These are phyloP conservation scores for Eupeodes latifasciatus DNA, from an alignment of 2,888 invertebrate species.

Conservation along the genomic window DNA sequence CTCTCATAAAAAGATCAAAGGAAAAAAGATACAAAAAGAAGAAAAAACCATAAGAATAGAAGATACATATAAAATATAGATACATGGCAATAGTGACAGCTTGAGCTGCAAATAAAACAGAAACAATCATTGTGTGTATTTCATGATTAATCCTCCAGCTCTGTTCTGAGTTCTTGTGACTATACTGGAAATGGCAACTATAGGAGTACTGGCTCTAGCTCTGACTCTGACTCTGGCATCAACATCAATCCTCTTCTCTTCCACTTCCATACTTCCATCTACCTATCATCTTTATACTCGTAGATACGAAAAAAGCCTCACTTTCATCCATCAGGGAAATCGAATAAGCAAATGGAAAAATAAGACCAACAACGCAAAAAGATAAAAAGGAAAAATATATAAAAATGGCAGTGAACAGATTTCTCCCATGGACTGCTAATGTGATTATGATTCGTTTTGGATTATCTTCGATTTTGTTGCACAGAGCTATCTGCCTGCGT, in stretches of 20 bases:
- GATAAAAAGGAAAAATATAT: not conserved
- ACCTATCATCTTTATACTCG: not conserved
- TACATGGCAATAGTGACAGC: slow-evolving; percentile 24
- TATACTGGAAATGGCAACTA: slow-evolving; percentile 17
- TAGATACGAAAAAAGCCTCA: slow-evolving; percentile 13
- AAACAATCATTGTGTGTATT: slow-evolving; percentile 50
- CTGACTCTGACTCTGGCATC: not conserved
- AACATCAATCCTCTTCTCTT: not conserved
- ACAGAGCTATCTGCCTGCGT: not conserved
- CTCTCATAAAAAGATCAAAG: slow-evolving; percentile 46
- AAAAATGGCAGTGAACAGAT: slow-evolving; percentile 46
- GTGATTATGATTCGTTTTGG: slow-evolving; percentile 73
- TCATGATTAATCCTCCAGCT: slow-evolving; percentile 50
- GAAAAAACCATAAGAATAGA: slow-evolving; percentile 11
- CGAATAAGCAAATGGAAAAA: slow-evolving; percentile 27
- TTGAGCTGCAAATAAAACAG: slow-evolving; percentile 43
- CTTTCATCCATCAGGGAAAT: slow-evolving; percentile 36
- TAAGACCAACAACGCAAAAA: not conserved
- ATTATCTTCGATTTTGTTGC: slow-evolving; percentile 60
- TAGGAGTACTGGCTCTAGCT: too few relatives aligned
- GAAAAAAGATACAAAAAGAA: slow-evolving; percentile 10
- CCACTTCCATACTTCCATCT: not conserved
- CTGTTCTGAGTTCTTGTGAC: not conserved
- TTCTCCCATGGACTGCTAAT: slow-evolving; percentile 68
- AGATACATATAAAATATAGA: slow-evolving; percentile 4